phyloP scores from a whole-genome alignment of 2,888 invertebrate genomes.

The Nymphalis urticae region DNA sequence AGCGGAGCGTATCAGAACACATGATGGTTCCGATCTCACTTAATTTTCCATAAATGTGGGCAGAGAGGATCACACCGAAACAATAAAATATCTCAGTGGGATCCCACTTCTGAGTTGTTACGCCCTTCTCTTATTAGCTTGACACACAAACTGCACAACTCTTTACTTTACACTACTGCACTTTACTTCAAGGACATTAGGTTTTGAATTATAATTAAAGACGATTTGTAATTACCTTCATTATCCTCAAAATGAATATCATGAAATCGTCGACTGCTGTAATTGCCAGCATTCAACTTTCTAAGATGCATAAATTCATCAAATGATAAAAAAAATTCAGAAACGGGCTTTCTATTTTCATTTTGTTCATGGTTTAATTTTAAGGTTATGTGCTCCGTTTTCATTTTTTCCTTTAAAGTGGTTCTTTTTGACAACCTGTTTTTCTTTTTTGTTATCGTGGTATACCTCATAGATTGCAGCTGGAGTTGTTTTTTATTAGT shows the following conservation, averaged over 20 bases:
- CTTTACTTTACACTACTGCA: too few relatives aligned
- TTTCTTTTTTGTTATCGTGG: conserved; percentile 56
- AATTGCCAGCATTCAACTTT: conserved; percentile 51
- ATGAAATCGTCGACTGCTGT: conserved; percentile 37
- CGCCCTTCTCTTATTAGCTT: too few relatives aligned
- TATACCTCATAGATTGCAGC: conserved; percentile 61
- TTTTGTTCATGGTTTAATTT: conserved; percentile 42
- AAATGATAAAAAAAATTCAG: conserved; percentile 74
- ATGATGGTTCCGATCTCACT: too few relatives aligned
- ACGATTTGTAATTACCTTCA: conserved; percentile 44
- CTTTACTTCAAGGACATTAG: too few relatives aligned
- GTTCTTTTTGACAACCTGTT: conserved; percentile 34
- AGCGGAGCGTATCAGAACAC: too few relatives aligned
- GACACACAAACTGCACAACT: too few relatives aligned
- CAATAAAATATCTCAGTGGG: too few relatives aligned
- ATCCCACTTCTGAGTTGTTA: too few relatives aligned
- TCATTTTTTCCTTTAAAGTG: conserved; percentile 41
- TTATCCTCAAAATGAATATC: conserved; percentile 8
- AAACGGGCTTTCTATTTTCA: conserved; percentile 43
- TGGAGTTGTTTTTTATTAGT: conserved; percentile 47
- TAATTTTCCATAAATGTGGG: too few relatives aligned
- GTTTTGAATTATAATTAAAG: too few relatives aligned
- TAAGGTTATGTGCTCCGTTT: conserved; percentile 66
- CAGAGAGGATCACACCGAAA: too few relatives aligned
- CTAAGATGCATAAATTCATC: conserved; percentile 72